These are phyloP conservation scores for Leptinotarsa texana DNA, from an alignment of 1,140 invertebrate species.

Conservation along the genomic window DNA sequence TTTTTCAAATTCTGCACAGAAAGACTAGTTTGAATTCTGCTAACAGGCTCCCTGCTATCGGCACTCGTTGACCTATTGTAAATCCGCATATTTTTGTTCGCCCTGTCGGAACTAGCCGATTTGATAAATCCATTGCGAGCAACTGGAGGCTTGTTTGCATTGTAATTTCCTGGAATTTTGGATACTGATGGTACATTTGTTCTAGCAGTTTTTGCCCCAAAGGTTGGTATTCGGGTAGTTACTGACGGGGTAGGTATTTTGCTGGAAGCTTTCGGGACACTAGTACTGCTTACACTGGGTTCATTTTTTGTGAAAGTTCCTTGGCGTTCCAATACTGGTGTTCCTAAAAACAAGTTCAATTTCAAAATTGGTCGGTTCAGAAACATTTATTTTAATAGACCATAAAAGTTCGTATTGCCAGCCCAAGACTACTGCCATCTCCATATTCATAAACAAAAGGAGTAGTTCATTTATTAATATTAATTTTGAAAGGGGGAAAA, in stretches of 20 bases:
- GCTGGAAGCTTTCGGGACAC: conserved; percentile 33
- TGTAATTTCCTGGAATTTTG: conserved; percentile 32
- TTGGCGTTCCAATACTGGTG: conserved; percentile 69
- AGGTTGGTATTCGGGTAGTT: conserved; percentile 48
- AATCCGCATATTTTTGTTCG: conserved; percentile 37
- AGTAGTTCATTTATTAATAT: too few species aligned
- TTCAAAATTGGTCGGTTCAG: background rate
- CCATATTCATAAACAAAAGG: too few species aligned
- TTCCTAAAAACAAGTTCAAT: conserved; percentile 37
- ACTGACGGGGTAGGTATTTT: conserved; percentile 50
- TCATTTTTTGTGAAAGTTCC: conserved; percentile 89
- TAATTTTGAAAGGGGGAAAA: too few species aligned
- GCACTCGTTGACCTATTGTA: conserved; percentile 53
- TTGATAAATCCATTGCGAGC: conserved; percentile 34
- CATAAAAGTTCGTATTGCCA: too few species aligned
- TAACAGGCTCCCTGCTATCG: conserved; percentile 45
- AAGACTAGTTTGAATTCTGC: conserved; percentile 57
- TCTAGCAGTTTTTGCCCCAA: conserved; percentile 35
- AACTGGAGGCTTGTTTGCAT: background rate
- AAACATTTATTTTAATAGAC: background rate
- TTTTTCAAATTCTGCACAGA: conserved; percentile 63
- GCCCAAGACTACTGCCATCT: too few species aligned
- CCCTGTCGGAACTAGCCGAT: conserved; percentile 49
- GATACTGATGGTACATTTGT: conserved; percentile 20
- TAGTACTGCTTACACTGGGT: conserved; percentile 20